Evolutionary conservation across 2,113 vertebrate species (phyloP).

Genomic region (Lampris megalopsis): DNA sequence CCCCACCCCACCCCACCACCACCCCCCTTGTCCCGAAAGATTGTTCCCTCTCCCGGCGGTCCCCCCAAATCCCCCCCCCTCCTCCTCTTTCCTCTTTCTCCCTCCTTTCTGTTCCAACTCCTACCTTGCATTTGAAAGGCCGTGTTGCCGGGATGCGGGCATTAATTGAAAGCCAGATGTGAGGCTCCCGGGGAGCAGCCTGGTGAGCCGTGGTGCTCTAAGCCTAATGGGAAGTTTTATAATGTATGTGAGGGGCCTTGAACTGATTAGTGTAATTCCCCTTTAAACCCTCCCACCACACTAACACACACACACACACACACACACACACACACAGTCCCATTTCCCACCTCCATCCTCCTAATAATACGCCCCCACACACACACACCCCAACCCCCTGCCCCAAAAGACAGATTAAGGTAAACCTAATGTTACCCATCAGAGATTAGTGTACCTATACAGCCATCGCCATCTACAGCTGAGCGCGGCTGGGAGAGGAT

Average conservation of each 20-base stretch:
- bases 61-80: background rate
- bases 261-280: constrained; percentile 93
- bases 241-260: constrained; percentile 83
- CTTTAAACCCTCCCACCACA: background rate
- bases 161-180: constrained; percentile 90
- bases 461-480: constrained; percentile 89
- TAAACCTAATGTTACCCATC: constrained; percentile 93
- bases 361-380: constrained; percentile 91
- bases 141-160: constrained; percentile 58
- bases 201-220: constrained; percentile 89
- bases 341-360: constrained; percentile 59
- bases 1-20: constrained; percentile 67
- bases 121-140: constrained; percentile 91
- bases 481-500: constrained; percentile 71
- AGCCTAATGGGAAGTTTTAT: constrained; percentile 96
- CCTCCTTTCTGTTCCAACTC: constrained; percentile 87
- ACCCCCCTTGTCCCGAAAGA: constrained; percentile 76
- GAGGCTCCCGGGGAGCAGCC: constrained; percentile 87
- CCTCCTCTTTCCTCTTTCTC: constrained; percentile 36
- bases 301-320: constrained; percentile 8
- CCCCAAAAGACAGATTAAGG: constrained; percentile 85
- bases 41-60: constrained; percentile 49
- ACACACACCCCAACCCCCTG: background rate
- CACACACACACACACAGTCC: constrained; percentile 13
- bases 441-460: constrained; percentile 94